phyloP scores from a whole-genome alignment of 2,888 invertebrate genomes.

The Stramonita haemastoma region DNA sequence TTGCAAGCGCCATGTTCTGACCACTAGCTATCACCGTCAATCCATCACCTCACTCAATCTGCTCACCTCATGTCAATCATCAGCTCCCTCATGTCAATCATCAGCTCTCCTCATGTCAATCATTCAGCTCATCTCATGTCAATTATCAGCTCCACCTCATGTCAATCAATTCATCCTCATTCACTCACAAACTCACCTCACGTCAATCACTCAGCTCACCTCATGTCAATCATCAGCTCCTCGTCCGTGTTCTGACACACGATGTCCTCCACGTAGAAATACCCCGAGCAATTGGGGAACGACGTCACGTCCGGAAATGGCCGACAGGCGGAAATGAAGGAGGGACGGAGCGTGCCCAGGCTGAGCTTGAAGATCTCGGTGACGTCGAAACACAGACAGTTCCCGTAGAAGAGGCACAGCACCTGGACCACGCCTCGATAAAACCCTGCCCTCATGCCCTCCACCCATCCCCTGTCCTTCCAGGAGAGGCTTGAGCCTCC shows the following conservation, averaged over 20 bases:
- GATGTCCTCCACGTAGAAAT: constrained; percentile 7
- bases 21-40: too few relatives aligned
- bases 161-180: background rate
- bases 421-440: background rate
- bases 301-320: constrained; percentile 29
- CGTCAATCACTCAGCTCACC: constrained; percentile 9
- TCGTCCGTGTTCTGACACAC: constrained; percentile 24
- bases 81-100: too few relatives aligned
- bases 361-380: constrained; percentile 33
- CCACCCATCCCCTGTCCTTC: background rate
- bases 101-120: too few relatives aligned
- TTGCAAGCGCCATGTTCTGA: too few relatives aligned
- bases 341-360: constrained; percentile 33
- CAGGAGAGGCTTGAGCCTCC: background rate
- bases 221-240: constrained; percentile 24
- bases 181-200: background rate
- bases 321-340: constrained; percentile 32
- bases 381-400: constrained; percentile 16
- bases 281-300: constrained; percentile 19
- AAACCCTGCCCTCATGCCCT: background rate
- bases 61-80: too few relatives aligned
- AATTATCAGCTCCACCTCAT: too few relatives aligned
- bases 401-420: constrained; percentile 30
- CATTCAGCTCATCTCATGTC: too few relatives aligned
- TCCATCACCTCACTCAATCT: too few relatives aligned